These are phyloP conservation scores for Mustelus asterias DNA, from an alignment of 2,113 vertebrate species.

Conservation along the genomic window DNA sequence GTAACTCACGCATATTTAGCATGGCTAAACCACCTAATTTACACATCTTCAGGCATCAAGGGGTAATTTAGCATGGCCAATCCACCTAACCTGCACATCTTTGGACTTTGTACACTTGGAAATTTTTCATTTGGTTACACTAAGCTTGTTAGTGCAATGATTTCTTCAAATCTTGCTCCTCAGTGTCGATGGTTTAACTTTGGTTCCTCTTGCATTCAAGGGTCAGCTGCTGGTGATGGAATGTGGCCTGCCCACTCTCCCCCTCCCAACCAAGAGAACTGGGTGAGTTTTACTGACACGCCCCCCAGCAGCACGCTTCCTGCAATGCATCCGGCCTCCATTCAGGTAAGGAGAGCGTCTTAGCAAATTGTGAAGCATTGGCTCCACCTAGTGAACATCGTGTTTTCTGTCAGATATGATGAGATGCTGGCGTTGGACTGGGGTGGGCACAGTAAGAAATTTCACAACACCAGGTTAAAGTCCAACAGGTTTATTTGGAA, in stretches of 20 bases:
- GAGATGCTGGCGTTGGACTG: no score
- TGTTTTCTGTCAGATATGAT: neutral
- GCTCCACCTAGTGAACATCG: constrained; percentile 21
- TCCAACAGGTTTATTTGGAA: no score
- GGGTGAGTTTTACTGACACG: constrained; percentile 99
- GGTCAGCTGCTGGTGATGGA: constrained; percentile 66
- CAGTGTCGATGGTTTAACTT: neutral
- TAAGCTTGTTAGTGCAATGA: neutral
- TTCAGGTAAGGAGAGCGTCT: constrained; percentile 67
- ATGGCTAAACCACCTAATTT: no score
- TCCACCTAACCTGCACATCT: no score
- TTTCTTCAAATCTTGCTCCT: neutral
- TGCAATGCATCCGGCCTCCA: constrained; percentile 89
- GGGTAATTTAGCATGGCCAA: no score
- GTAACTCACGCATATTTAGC: no score
- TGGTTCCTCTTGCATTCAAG: constrained; percentile 41
- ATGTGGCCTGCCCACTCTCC: constrained; percentile 91
- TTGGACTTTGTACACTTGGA: neutral
- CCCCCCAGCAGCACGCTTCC: constrained; percentile 92
- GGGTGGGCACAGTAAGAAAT: no score
- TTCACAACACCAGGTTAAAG: no score
- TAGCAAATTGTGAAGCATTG: constrained; percentile 33
- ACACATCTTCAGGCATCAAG: no score
- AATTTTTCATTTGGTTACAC: neutral
- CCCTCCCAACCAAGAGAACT: constrained; percentile 90